These are phyloP conservation scores for Hiodon tergisus DNA, from an alignment of 2,113 vertebrate species.

Conservation along the genomic window DNA sequence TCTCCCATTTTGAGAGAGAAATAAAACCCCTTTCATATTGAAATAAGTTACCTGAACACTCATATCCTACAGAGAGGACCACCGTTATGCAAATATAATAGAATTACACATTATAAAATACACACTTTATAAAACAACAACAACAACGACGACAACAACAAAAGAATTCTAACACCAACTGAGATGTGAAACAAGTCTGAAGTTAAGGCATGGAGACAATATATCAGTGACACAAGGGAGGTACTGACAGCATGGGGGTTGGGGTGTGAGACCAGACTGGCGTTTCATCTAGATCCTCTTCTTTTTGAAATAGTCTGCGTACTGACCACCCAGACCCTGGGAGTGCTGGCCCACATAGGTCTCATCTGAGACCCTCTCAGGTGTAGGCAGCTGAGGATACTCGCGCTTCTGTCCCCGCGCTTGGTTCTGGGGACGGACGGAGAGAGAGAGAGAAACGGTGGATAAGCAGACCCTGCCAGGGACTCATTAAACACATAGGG, in stretches of 20 bases:
- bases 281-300: constrained; percentile 72
- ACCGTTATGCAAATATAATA: constrained; percentile 43
- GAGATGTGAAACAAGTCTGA: constrained; percentile 37
- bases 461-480: background rate
- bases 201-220: constrained; percentile 66
- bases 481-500: background rate
- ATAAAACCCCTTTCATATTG: background rate
- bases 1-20: background rate
- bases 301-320: constrained; percentile 88
- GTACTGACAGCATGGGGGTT: constrained; percentile 8
- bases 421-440: constrained; percentile 55
- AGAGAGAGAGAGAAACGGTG: background rate
- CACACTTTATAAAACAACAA: constrained; percentile 40
- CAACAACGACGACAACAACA: background rate
- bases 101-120: constrained; percentile 46
- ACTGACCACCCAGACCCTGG: constrained; percentile 70
- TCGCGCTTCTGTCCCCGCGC: constrained; percentile 80
- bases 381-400: constrained; percentile 72
- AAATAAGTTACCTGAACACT: constrained; percentile 28
- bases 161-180: constrained; percentile 39
- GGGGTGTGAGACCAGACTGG: constrained; percentile 36
- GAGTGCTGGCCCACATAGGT: constrained; percentile 71
- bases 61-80: constrained; percentile 25
- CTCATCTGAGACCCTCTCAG: constrained; percentile 65
- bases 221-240: constrained; percentile 50